Conservation (phyloP, 2,888 invertebrate species). For the Drosophila anomalata region DNA sequence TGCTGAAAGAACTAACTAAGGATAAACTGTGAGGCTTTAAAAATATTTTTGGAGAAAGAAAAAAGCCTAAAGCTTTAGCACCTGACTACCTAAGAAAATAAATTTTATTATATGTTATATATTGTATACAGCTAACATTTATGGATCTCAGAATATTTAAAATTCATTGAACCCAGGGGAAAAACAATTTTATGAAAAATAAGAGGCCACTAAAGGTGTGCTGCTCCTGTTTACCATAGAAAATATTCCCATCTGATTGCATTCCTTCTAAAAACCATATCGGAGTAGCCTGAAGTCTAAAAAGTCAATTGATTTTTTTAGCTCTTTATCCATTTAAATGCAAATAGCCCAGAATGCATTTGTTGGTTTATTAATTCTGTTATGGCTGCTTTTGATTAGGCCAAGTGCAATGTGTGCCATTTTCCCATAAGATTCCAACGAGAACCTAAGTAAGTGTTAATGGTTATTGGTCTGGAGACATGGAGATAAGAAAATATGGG, state of each 20-base stretch:
- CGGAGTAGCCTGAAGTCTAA: not conserved
- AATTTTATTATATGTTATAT: not conserved
- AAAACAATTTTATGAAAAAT: too few relatives aligned
- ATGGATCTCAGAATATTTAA: too few relatives aligned
- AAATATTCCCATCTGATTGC: not conserved
- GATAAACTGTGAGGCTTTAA: not conserved
- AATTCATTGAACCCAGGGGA: too few relatives aligned
- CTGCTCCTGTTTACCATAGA: not conserved
- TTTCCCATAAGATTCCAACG: not conserved
- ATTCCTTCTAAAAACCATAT: not conserved
- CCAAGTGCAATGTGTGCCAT: slow-evolving; percentile 11
- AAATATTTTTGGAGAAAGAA: not conserved
- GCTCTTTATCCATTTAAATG: slow-evolving; percentile 17
- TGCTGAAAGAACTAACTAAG: slow-evolving; percentile 10
- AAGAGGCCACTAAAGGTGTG: not conserved
- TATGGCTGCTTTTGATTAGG: slow-evolving; percentile 26
- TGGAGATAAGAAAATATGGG: slow-evolving; percentile 62
- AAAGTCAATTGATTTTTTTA: not conserved
- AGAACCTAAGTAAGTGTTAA: slow-evolving; percentile 20
- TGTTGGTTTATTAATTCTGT: slow-evolving; percentile 13
- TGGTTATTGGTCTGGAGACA: slow-evolving; percentile 37
- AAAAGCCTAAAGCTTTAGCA: not conserved
- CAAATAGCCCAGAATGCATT: slow-evolving; percentile 26
- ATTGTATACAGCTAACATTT: too few relatives aligned
- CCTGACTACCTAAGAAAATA: not conserved